Base-by-base conservation (phyloP, 35 echinoderm and acorn worm species). In the Heliocidaris tuberculata region DNA sequence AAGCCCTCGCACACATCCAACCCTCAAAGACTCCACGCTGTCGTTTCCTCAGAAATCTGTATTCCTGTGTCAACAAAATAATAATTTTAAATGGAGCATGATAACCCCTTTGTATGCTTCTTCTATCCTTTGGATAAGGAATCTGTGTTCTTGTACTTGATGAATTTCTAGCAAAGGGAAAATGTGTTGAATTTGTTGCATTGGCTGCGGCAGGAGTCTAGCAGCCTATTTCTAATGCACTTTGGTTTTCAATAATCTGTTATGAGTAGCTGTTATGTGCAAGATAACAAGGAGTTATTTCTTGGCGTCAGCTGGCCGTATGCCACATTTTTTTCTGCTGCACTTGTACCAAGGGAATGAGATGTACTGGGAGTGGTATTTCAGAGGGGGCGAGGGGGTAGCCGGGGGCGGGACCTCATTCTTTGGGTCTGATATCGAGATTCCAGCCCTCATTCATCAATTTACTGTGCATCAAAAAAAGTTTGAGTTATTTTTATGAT, bases 161-260 rank as follows among this genome's bases (percentile, higher is more conserved):
- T 78, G 21, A 78, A 78, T 78, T 16, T 78, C 19, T 27, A 78
- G 27, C 27, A 7, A 7, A 27, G 21, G 19, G 27, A 6, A 21
- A 78, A 78, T 78, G 19, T n/a, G 65, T 27, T 78, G 60, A 19
- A 24, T 27, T 70, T 17, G 24, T 70, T 24, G 21, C 21, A 78
- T n/a, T 78, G 65, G 27, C 65, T 78, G 65, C 27, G 8, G 65
- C 7, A 78, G 65, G 27, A 78, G 65, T 24, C 65, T 78, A 78
- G 65, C 21, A 78, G 65, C 21, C 21, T 78, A n/a, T n/a, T 27
- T 78, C 17, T 78, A 78, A 71, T 78, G 27, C 65, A 78, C 65
- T 78, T 78, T 78, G 65, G 65, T 78, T 78, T 78, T 78, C 65
- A 78, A 78, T 78, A 78, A 78, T 78, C 27, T 78, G 65, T 78